A percentile compares a stretch with the other conserved stretches of the same genome.
phyloP scores from a whole-genome alignment of 2,113 vertebrate genomes.

The Jacana jacana region DNA sequence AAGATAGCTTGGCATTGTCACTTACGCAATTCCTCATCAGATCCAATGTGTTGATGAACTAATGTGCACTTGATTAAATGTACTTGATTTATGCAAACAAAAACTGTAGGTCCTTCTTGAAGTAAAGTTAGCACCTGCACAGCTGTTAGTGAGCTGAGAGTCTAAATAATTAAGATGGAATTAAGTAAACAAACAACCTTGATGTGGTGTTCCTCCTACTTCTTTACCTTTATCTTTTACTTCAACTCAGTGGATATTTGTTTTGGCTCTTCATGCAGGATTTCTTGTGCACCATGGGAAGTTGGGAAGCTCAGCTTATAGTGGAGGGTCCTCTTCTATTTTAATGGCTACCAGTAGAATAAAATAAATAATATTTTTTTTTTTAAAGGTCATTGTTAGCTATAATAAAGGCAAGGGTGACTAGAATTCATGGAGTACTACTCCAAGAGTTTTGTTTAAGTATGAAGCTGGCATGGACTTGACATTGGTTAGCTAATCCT shows the following conservation, averaged over 20 bases:
- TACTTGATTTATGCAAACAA: slow-evolving; percentile 59
- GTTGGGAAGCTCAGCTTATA: background rate
- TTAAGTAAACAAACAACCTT: slow-evolving; percentile 57
- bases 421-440: background rate
- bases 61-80: slow-evolving; percentile 55
- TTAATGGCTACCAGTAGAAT: background rate
- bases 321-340: background rate
- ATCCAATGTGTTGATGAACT: slow-evolving; percentile 53
- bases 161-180: slow-evolving; percentile 49
- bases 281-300: background rate
- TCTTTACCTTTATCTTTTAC: background rate
- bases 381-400: background rate
- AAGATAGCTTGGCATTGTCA: slow-evolving; percentile 57
- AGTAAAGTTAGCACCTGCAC: slow-evolving; percentile 44
- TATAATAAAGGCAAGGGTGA: background rate
- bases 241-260: background rate
- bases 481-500: background rate
- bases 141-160: slow-evolving; percentile 39
- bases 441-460: background rate
- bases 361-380: background rate
- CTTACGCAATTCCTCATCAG: slow-evolving; percentile 40
- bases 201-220: background rate
- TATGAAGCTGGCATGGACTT: background rate
- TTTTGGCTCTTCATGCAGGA: background rate
- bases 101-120: slow-evolving; percentile 40